Evolutionary conservation across 2,888 invertebrate species (phyloP).

Genomic region (Parthenolecanium corni): DNA sequence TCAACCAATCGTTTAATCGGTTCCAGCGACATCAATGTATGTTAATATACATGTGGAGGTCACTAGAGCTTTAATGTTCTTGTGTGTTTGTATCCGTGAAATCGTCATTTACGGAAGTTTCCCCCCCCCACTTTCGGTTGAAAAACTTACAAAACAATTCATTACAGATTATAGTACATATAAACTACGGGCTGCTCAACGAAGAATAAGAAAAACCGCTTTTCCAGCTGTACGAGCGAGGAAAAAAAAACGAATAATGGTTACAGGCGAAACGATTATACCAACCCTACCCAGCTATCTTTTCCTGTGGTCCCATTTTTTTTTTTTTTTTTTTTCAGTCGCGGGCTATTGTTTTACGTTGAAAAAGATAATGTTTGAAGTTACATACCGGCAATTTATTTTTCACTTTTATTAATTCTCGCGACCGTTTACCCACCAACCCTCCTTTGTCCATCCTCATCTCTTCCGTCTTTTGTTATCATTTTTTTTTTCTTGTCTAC

Average conservation of each 20-base stretch:
- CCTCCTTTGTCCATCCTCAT: neutral
- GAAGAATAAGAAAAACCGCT: slow-evolving; percentile 28
- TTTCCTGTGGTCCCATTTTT: too few species aligned
- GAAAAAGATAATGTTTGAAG: slow-evolving; percentile 29
- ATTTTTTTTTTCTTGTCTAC: neutral
- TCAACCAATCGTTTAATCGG: too few species aligned
- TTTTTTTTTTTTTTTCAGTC: neutral
- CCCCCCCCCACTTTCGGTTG: slow-evolving; percentile 8
- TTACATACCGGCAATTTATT: slow-evolving; percentile 29
- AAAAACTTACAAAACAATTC: slow-evolving; percentile 28
- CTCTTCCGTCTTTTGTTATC: neutral
- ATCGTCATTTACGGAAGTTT: too few species aligned
- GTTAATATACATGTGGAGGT: too few species aligned
- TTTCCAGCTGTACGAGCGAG: neutral
- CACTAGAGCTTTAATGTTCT: too few species aligned
- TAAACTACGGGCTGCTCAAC: slow-evolving; percentile 27
- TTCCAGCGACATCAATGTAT: too few species aligned
- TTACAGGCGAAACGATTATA: slow-evolving; percentile 8
- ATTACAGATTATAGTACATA: slow-evolving; percentile 29
- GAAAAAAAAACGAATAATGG: neutral
- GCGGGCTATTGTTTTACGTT: slow-evolving; percentile 23
- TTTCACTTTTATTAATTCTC: slow-evolving; percentile 28
- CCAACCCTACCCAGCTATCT: neutral
- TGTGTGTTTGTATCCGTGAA: too few species aligned
- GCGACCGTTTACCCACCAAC: neutral